These are phyloP conservation scores for Tylochromis polylepis DNA, from an alignment of 2,113 vertebrate genomes.

Conservation along the genomic window DNA sequence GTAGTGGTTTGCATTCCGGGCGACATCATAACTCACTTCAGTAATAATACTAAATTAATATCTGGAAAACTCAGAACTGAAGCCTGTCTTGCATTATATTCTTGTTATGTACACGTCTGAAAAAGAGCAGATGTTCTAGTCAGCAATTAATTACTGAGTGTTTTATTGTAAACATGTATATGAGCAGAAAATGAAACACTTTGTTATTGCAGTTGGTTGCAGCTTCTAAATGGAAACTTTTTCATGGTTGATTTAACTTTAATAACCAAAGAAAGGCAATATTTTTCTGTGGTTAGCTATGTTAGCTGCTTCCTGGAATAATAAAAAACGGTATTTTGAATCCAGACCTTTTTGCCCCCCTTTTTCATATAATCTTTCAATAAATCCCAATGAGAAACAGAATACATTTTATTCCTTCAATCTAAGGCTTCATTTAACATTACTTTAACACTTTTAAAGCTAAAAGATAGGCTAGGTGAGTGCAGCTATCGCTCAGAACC, in stretches of 20 bases:
- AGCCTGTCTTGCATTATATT: conserved; percentile 14
- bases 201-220: conserved; percentile 18
- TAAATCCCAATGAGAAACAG: conserved; percentile 2
- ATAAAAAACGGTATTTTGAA: conserved; percentile 11
- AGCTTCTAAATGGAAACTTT: conserved; percentile 13
- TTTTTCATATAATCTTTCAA: neutral
- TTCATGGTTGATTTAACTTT: conserved; percentile 18
- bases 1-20: neutral
- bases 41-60: conserved; percentile 31
- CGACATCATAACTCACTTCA: neutral
- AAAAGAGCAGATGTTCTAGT: conserved; percentile 41
- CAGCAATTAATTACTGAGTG: conserved; percentile 6
- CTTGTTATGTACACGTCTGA: conserved; percentile 6
- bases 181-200: conserved; percentile 62
- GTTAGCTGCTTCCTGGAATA: conserved; percentile 4
- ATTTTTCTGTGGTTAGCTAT: conserved; percentile 6
- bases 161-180: conserved; percentile 42
- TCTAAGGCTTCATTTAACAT: neutral
- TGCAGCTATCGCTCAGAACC: neutral
- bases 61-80: neutral
- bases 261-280: conserved; percentile 25
- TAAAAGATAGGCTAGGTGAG: neutral
- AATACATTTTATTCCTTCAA: neutral
- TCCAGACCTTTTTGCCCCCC: neutral
- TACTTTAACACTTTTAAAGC: neutral